These are phyloP conservation scores for Listrodromus nycthemerus DNA, from an alignment of 2,888 invertebrate species.

Conservation along the genomic window DNA sequence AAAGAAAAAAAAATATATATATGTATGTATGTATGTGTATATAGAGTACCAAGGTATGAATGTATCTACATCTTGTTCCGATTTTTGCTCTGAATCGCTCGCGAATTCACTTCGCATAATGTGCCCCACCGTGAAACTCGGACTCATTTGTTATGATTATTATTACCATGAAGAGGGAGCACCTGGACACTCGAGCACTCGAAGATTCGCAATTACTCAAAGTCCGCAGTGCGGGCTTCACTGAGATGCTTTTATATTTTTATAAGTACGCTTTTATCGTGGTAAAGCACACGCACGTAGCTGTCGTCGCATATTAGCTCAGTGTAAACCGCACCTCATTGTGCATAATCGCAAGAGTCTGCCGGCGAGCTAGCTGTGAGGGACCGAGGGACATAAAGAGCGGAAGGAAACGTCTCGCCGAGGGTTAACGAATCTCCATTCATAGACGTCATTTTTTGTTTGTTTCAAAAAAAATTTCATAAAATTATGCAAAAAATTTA, in stretches of 20 bases:
- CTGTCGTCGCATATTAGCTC: conserved; percentile 33
- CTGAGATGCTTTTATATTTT: conserved; percentile 26
- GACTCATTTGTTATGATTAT: conserved; percentile 27
- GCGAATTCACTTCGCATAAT: conserved; percentile 6
- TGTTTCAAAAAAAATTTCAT: neutral
- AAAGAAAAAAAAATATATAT: neutral
- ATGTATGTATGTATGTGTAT: neutral
- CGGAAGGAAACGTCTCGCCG: conserved; percentile 38
- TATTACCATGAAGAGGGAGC: conserved; percentile 63
- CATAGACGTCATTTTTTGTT: neutral
- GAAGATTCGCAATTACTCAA: conserved; percentile 79
- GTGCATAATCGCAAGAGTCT: conserved; percentile 34
- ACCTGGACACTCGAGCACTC: conserved; percentile 80
- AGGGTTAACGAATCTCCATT: conserved; percentile 5
- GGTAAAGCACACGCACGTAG: conserved; percentile 14
- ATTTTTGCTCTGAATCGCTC: conserved; percentile 22
- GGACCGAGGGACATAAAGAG: neutral
- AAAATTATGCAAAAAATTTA: neutral
- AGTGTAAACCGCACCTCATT: conserved; percentile 27
- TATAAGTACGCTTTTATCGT: conserved; percentile 15
- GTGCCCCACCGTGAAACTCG: neutral
- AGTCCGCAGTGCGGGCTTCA: conserved; percentile 12
- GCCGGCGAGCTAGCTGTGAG: neutral
- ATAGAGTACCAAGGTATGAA: conserved; percentile 42
- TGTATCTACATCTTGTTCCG: conserved; percentile 37